These are phyloP conservation scores for Colius striatus DNA, from an alignment of 2,113 vertebrate genomes.

Conservation along the genomic window DNA sequence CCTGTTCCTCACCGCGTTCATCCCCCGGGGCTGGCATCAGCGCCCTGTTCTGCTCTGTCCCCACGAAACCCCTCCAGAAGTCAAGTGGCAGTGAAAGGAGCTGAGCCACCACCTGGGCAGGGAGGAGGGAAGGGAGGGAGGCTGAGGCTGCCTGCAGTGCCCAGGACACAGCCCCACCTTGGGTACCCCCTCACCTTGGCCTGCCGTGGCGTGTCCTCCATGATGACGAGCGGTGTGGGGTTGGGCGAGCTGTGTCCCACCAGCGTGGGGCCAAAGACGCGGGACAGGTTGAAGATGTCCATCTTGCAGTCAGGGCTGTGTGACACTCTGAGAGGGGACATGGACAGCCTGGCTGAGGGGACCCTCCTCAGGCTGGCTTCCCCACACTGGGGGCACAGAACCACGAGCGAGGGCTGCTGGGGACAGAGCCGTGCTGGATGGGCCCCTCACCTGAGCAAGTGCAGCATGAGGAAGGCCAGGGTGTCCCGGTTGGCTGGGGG, in stretches of 20 bases:
- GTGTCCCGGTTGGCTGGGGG: slow-evolving; percentile 84
- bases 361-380: not conserved
- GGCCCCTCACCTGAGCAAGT: slow-evolving; percentile 76
- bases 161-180: fast-evolving
- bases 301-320: slow-evolving; percentile 82
- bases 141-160: not conserved
- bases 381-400: fast-evolving
- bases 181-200: slow-evolving; percentile 71
- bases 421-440: not conserved
- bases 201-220: slow-evolving; percentile 83
- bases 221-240: slow-evolving; percentile 79
- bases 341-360: not conserved
- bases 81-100: slow-evolving; percentile 77
- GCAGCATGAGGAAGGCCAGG: slow-evolving; percentile 83
- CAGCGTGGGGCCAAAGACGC: slow-evolving; percentile 86
- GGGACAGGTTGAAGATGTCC: slow-evolving; percentile 82
- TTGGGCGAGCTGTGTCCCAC: slow-evolving; percentile 82
- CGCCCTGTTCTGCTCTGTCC: slow-evolving; percentile 28
- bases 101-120: slow-evolving; percentile 77
- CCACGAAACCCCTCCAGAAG: slow-evolving; percentile 78
- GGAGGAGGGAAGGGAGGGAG: not conserved
- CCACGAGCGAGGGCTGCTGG: not conserved
- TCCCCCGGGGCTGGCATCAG: fast-evolving
- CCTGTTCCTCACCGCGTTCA: not conserved
- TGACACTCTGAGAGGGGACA: slow-evolving; percentile 66